Evolutionary conservation across 2,113 vertebrate species (phyloP).

Genomic region (Phyllostomus hastatus): DNA sequence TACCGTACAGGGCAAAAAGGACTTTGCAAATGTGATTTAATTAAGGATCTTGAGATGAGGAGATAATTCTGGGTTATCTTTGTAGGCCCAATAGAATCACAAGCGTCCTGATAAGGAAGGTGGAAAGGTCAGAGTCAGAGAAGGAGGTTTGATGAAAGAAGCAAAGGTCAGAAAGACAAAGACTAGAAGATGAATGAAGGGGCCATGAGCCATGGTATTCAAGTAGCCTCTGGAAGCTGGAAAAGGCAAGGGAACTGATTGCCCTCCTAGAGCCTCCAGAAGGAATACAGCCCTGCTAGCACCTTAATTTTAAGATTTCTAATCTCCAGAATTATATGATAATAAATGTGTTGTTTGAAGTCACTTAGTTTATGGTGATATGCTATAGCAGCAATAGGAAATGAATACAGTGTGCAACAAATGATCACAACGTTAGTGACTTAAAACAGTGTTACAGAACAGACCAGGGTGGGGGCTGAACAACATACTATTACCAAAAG

Average conservation of each 20-base stretch:
- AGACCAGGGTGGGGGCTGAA: too few relatives aligned
- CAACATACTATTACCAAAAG: too few relatives aligned
- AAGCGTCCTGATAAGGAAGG: not conserved
- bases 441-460: not conserved
- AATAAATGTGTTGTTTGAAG: constrained; percentile 11
- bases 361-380: not conserved
- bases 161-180: not conserved
- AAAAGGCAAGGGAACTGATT: not conserved
- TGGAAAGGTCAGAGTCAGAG: not conserved
- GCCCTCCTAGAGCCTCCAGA: not conserved
- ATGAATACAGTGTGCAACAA: not conserved
- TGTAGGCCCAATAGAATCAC: not conserved
- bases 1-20: not conserved
- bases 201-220: not conserved
- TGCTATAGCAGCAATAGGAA: not conserved
- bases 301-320: not conserved
- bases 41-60: not conserved
- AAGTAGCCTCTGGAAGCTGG: not conserved
- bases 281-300: not conserved
- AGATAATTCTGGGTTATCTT: not conserved
- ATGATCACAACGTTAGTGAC: not conserved
- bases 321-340: not conserved
- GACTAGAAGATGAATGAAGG: not conserved
- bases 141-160: not conserved
- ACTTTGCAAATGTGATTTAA: not conserved